Evolutionary conservation across 2,888 invertebrate species (phyloP).

Genomic region (Amaurobius ferox): DNA sequence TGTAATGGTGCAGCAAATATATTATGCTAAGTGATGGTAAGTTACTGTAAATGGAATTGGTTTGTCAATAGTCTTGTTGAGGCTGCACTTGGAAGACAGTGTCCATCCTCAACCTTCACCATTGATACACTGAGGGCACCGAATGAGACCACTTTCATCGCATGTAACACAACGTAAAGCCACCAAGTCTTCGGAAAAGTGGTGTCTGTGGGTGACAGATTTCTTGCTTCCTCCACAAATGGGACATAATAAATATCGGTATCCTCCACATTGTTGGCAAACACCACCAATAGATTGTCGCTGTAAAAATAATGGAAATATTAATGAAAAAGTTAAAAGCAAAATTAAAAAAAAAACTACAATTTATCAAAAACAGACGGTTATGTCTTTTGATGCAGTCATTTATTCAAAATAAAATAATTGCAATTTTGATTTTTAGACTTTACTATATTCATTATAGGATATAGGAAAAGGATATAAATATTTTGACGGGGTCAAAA

Average conservation of each 20-base stretch:
- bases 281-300: slow-evolving; percentile 87
- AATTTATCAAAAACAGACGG: too few relatives aligned
- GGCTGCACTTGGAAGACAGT: neutral
- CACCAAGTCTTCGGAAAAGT: slow-evolving; percentile 95
- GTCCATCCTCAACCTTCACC: slow-evolving; percentile 76
- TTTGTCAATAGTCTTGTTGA: neutral
- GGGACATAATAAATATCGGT: slow-evolving; percentile 91
- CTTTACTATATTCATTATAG: too few relatives aligned
- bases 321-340: too few relatives aligned
- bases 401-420: too few relatives aligned
- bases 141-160: slow-evolving; percentile 94
- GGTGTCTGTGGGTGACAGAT: slow-evolving; percentile 90
- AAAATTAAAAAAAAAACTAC: neutral
- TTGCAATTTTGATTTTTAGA: too few relatives aligned
- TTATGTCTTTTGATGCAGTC: too few relatives aligned
- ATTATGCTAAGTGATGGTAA: neutral
- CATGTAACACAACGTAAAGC: slow-evolving; percentile 96
- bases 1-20: neutral
- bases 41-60: neutral
- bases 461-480: too few relatives aligned
- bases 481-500: too few relatives aligned
- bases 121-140: slow-evolving; percentile 86
- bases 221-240: slow-evolving; percentile 97
- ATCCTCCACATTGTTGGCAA: slow-evolving; percentile 94
- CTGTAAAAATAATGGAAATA: slow-evolving; percentile 81